Evolutionary conservation across 1,140 invertebrate genomes (phyloP).

Genomic region (Xylocopa sonorina): DNA sequence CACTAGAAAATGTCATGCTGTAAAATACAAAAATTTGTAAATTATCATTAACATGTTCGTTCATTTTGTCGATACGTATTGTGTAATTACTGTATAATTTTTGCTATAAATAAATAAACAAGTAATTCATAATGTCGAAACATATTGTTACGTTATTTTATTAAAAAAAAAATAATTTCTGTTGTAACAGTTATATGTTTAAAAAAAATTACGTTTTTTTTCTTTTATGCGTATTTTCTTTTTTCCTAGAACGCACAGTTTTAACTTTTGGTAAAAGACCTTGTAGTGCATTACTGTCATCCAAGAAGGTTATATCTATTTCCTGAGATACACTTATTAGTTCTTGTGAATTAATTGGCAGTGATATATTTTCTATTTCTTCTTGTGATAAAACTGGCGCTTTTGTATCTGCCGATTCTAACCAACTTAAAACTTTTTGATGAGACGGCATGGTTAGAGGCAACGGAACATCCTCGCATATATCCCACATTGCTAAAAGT

Average conservation of each 20-base stretch:
- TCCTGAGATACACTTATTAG: slow-evolving; percentile 73
- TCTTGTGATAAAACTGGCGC: slow-evolving; percentile 45
- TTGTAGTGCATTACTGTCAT: slow-evolving; percentile 49
- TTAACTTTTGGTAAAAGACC: slow-evolving; percentile 64
- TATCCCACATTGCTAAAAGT: slow-evolving; percentile 75
- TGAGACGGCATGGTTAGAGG: slow-evolving; percentile 62
- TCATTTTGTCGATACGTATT: slow-evolving; percentile 26
- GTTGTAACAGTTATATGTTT: background rate
- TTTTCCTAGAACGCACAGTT: slow-evolving; percentile 42
- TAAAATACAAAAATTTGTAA: slow-evolving; percentile 43
- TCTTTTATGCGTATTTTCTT: slow-evolving; percentile 40
- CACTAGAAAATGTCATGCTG: slow-evolving; percentile 36
- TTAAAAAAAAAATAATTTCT: slow-evolving; percentile 1
- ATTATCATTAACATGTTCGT: slow-evolving; percentile 31
- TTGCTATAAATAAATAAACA: slow-evolving; percentile 60
- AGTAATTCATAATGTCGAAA: slow-evolving; percentile 22
- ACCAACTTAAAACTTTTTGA: slow-evolving; percentile 78
- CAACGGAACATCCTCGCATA: slow-evolving; percentile 67
- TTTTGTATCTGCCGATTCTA: slow-evolving; percentile 55
- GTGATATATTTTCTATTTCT: slow-evolving; percentile 39
- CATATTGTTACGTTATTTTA: background rate
- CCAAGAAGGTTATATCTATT: slow-evolving; percentile 41
- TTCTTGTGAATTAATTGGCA: slow-evolving; percentile 72
- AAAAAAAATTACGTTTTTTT: slow-evolving; percentile 17
- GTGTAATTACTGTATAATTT: slow-evolving; percentile 60